Conservation (phyloP, 2,113 vertebrate genomes). For the Ahaetulla prasina region DNA sequence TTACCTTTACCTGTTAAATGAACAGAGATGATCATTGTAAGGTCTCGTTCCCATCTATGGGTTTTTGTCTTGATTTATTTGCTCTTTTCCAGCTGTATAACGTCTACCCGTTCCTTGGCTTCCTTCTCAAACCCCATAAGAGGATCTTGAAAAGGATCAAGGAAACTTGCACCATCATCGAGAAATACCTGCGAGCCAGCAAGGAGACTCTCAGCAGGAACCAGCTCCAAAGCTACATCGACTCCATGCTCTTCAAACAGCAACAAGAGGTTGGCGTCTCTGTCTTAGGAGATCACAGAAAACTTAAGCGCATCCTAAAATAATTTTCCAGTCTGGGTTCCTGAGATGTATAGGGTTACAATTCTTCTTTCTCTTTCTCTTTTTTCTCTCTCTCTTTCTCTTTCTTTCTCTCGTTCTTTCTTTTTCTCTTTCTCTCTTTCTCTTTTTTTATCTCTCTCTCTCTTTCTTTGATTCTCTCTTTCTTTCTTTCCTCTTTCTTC, state of each 20-base stretch:
- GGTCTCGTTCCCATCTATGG: not conserved
- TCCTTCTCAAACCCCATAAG: constrained; percentile 52
- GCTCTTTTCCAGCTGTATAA: constrained; percentile 45
- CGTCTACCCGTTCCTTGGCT: constrained; percentile 55
- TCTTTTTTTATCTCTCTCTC: no score
- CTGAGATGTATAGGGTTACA: not conserved
- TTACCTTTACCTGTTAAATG: no score
- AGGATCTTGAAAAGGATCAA: constrained; percentile 34
- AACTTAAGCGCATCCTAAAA: not conserved
- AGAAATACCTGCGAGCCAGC: not conserved
- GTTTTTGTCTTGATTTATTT: not conserved
- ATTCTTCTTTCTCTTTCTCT: not conserved
- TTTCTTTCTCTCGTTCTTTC: no score
- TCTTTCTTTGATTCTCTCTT: no score
- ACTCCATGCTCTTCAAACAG: constrained; percentile 42
- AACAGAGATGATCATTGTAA: not conserved
- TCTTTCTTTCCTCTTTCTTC: no score
- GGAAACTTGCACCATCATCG: constrained; percentile 37
- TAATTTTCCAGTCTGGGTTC: not conserved
- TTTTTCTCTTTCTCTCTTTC: no score
- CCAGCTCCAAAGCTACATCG: constrained; percentile 33
- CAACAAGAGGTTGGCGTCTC: constrained; percentile 26
- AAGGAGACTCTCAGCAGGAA: accelerated
- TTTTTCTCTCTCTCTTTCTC: no score
- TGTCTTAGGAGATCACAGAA: not conserved